A percentile compares a stretch with the other conserved stretches of the same genome.
These are phyloP conservation scores for Drosophila cognata DNA, from an alignment of 2,888 invertebrate genomes.

Conservation along the genomic window DNA sequence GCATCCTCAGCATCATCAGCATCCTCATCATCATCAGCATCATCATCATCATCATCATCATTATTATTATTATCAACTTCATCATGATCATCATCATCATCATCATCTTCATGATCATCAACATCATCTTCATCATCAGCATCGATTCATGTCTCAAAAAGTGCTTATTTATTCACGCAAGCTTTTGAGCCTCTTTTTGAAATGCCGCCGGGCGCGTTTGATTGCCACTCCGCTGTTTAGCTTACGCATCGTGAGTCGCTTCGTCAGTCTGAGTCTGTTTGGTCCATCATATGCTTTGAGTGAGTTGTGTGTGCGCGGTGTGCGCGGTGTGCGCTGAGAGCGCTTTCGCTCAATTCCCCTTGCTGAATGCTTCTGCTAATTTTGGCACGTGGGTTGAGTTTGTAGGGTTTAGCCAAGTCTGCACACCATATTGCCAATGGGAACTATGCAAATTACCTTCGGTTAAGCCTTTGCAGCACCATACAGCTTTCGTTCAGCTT, in stretches of 20 bases:
- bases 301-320: background rate
- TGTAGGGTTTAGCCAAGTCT: background rate
- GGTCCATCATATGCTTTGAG: background rate
- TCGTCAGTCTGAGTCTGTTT: background rate
- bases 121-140: background rate
- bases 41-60: too few species aligned
- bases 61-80: too few species aligned
- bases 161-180: background rate
- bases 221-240: background rate
- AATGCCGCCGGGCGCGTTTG: background rate
- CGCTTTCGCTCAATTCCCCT: background rate
- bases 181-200: background rate
- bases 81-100: too few species aligned
- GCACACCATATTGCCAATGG: slow-evolving; percentile 1
- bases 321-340: background rate
- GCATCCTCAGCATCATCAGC: too few species aligned
- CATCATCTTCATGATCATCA: background rate
- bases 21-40: rapidly evolving
- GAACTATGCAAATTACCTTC: background rate
- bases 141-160: background rate
- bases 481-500: slow-evolving; percentile 1
- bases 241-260: background rate
- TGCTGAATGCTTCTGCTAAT: background rate
- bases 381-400: background rate
- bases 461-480: background rate